These are phyloP conservation scores for Luscinia luscinia DNA, from an alignment of 2,797 vertebrate genomes.

Conservation along the genomic window DNA sequence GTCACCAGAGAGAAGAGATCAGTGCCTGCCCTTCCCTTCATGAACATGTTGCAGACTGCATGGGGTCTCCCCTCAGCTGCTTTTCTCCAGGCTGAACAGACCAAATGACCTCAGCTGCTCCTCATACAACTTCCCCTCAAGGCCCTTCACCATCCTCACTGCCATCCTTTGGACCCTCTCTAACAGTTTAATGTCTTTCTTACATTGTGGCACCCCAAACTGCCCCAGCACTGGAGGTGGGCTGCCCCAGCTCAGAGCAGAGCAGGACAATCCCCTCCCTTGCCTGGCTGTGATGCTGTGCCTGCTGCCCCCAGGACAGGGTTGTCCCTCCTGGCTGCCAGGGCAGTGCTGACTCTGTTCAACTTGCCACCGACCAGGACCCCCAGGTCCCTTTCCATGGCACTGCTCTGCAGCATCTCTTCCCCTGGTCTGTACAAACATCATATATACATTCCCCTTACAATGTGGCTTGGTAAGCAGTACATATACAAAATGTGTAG, in stretches of 20 bases:
- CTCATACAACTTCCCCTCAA: rapidly evolving
- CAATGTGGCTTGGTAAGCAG: background rate
- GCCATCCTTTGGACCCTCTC: background rate
- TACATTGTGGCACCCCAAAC: rapidly evolving
- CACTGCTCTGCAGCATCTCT: background rate
- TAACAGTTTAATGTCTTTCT: rapidly evolving
- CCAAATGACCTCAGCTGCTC: background rate
- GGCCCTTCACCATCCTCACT: rapidly evolving
- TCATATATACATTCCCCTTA: background rate
- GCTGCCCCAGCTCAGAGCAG: rapidly evolving
- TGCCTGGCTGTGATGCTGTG: rapidly evolving
- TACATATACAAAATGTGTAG: background rate
- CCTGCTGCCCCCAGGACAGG: background rate
- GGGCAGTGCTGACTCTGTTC: background rate
- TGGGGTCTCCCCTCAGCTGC: too few relatives aligned
- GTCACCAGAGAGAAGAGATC: background rate
- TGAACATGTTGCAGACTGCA: rapidly evolving
- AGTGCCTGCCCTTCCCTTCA: background rate
- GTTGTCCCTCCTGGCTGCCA: background rate
- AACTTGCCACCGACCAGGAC: rapidly evolving
- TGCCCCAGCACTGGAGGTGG: rapidly evolving
- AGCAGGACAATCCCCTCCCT: rapidly evolving
- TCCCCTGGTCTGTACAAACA: rapidly evolving
- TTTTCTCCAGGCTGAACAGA: background rate
- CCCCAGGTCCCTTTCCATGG: background rate